Conservation (phyloP, 2,113 vertebrate genomes). For the Eretmochelys imbricata region DNA sequence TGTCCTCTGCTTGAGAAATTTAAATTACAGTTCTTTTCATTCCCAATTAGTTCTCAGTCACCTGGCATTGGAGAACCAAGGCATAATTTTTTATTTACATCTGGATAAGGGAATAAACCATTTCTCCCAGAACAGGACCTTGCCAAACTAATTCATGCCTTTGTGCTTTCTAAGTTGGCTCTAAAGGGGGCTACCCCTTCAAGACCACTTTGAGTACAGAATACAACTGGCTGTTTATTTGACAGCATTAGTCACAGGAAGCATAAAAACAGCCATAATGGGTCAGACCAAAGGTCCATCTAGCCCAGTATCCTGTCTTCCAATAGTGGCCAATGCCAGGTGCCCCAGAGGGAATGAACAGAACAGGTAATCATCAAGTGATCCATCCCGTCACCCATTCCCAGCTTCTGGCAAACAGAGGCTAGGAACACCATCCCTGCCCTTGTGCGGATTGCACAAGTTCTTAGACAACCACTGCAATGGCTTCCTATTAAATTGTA, state of each 20-base stretch:
- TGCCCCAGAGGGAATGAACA: too few relatives aligned
- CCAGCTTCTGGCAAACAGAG: too few relatives aligned
- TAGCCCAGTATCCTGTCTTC: too few relatives aligned
- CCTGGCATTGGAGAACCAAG: not conserved
- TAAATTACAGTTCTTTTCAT: not conserved
- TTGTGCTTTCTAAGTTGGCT: fast-evolving
- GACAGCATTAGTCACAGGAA: not conserved
- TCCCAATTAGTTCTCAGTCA: not conserved
- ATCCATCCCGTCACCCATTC: too few relatives aligned
- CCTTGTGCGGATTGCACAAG: not conserved
- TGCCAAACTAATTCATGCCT: not conserved
- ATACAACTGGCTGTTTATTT: not conserved
- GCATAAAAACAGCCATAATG: too few relatives aligned
- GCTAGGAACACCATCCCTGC: too few relatives aligned
- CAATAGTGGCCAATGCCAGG: too few relatives aligned
- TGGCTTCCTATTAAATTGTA: not conserved
- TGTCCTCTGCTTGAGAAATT: not conserved
- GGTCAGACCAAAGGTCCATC: too few relatives aligned
- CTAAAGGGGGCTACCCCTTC: not conserved
- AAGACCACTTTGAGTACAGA: not conserved
- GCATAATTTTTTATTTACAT: not conserved
- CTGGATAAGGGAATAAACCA: not conserved
- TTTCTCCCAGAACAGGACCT: fast-evolving
- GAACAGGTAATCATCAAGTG: too few relatives aligned
- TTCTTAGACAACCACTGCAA: not conserved